Evolutionary conservation across 2,888 invertebrate genomes (phyloP), one percentile per base, ranked within the genome.

Genomic region (Rhyacophila evoluta): DNA sequence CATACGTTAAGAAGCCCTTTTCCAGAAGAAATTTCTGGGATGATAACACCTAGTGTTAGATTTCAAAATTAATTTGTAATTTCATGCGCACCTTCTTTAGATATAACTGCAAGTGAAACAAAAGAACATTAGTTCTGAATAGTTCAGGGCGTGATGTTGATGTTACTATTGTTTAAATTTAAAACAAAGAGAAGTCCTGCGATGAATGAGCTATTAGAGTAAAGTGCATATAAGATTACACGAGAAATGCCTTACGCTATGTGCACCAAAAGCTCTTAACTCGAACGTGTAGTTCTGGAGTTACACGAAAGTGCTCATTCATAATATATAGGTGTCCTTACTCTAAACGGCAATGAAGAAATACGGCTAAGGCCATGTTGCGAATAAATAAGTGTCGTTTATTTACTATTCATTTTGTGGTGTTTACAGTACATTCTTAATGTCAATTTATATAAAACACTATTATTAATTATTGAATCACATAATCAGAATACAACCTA

Each of bases 171-270:
- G 55, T 55, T 55, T 6, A 55, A 55, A 55, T 55, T 55, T 6
- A 55, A 19, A 55, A 55, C 55, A 55, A 55, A 55, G 55, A 55
- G 19, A 15, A 55, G 19, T 55, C 2, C 55, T 19, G 19, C 55
- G 19, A 25, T 55, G 55, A 55, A 25, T 55, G 55, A 55, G 55
- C 55, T 55, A 55, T 55, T 55, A 55, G 55, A 55, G 8, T 25
- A 8, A 55, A 55, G 55, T 55, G 55, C 55, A 55, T 55, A 55
- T 55, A 25, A 55, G 55, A 55, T 55, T 55, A 55, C 55, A 55
- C 15, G 55, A 55, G 55, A 55, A 55, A 55, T 55, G 19, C 19
- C 55, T 55, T 55, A 55, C 55, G 25, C 19, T 55, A 55, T 55
- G 55, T 55, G 55, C 55, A 55, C 55, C 25, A 19, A 55, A 55